A percentile compares a stretch with the other conserved stretches of the same genome.
Conservation (phyloP, 2,797 vertebrate species). For the Clarias laeviceps region DNA sequence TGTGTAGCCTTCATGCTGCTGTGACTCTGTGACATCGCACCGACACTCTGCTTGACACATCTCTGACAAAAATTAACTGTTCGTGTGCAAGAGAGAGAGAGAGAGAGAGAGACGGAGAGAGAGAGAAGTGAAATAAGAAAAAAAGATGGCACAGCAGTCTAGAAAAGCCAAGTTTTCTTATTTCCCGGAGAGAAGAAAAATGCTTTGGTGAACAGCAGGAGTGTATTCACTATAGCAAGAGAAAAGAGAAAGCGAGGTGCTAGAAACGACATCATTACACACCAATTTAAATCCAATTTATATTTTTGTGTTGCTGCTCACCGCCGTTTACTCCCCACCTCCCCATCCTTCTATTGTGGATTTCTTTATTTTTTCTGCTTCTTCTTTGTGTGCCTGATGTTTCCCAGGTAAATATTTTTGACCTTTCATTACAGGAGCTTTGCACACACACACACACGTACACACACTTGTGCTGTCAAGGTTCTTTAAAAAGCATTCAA, state of each 20-base stretch:
- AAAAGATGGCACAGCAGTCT: neutral
- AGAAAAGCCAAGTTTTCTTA: constrained; percentile 24
- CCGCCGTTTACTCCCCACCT: neutral
- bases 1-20: constrained; percentile 22
- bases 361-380: neutral
- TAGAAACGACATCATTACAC: constrained; percentile 37
- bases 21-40: constrained; percentile 21
- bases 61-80: constrained; percentile 19
- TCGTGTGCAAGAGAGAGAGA: neutral
- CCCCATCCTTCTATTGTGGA: neutral
- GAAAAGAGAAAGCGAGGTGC: neutral
- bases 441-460: neutral
- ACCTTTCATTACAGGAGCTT: constrained; percentile 27
- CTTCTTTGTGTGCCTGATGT: constrained; percentile 44
- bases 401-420: constrained; percentile 36
- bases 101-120: neutral
- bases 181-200: constrained; percentile 30
- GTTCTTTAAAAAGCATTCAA: constrained; percentile 19
- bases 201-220: constrained; percentile 20
- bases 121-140: constrained; percentile 35
- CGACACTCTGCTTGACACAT: constrained; percentile 13
- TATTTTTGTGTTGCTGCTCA: constrained; percentile 39
- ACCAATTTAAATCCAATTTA: constrained; percentile 56
- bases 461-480: neutral
- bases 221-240: neutral